Evolutionary conservation across 2,888 invertebrate species (phyloP), one percentile per base, ranked within the genome.

Genomic region (Rhopalosiphum nymphaeae): DNA sequence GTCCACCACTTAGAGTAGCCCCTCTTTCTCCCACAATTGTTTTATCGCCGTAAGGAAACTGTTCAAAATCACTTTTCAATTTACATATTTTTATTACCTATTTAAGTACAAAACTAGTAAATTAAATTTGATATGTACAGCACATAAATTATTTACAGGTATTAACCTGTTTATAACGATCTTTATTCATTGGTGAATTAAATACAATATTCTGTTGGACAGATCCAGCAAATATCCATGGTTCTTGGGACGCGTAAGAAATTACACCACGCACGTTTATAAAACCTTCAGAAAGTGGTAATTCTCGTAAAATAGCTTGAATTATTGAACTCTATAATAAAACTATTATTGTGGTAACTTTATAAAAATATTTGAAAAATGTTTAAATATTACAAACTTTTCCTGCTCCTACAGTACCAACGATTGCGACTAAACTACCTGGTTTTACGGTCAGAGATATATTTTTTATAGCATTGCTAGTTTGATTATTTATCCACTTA

Each of bases 121-220:
- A 78, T 78, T 78, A 78, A 78, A 78, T 36, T 78, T 4, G 2
- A 16, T 36, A 21, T 36, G 67, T 16, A 36, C 1, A 67, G 2
- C 16, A 7, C n/a, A 67, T 67, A 5, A 36, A 16, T 36, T 2
- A 36, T 36, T 21, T 21, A 2, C 36, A 78, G 36, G 10, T 36
- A 21, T 78, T 95, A 46, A 97, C 96, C 95, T 97, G 96, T 94
- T 97, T 96, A 95, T 98, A 98, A 95, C 97, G 97, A 49, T 97
- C 96, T 44, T 97, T 96, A 95, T 97, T 97, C 97, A 97, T 97
- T 95, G 97, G 96, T 95, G 97, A 97, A 0, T 99, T 99, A 96
- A 99, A 99, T 3, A 99, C 96, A 95, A 99, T 98, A 96, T 99
- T 99, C 95, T 99, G 98, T 25, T 98, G 96, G 0, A 99, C 97